Base-by-base conservation (phyloP, 1,140 invertebrate species). In the Ganaspis sp. region DNA sequence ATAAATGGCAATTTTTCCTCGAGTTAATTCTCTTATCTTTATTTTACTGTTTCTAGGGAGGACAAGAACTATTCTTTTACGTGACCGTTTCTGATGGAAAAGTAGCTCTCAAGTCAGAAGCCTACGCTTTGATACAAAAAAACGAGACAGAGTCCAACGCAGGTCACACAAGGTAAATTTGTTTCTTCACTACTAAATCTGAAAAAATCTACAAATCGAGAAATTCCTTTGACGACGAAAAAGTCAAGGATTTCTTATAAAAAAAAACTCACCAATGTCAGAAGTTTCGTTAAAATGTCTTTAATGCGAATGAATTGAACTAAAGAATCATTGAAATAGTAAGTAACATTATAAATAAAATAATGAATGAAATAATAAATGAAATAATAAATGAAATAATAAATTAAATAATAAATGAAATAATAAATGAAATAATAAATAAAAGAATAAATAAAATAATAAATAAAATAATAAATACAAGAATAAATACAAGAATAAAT, bases 11-110 rank as follows among this genome's bases (percentile, higher is more conserved):
- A 45, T 45, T 45, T 45, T 45, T 6, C 29, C 29, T 34, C 6
- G 2, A 34, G 29, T 34, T 34, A 34, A 34, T 3, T 34, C 29
- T 34, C 58, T 64, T 64, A 29, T 29, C 2, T 64, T 70, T 34
- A 64, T n/a, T 69, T 40, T 21, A 82, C 80, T 77, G n/a, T 85
- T 91, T 90, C 72, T 87, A 96, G 95, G 94, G 91, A 80, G 94
- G 94, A 15, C 91, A 95, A 85, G 93, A 94, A 74, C 92, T 95
- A 77, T 93, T 93, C 79, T 88, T 96, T 1, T 95, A 94, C 86
- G 94, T 96, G 49, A 95, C 94, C 11, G 94, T 94, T 5, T 93
- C 92, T 9, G 94, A 95, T 87, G 95, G 95, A 15, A 89, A 93
- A 40, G 87, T 94, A 8, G 92, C 92, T 19, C 92, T 94, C 4